phyloP scores from a whole-genome alignment of 2,888 invertebrate species.

The Leptopilina drosophilae region DNA sequence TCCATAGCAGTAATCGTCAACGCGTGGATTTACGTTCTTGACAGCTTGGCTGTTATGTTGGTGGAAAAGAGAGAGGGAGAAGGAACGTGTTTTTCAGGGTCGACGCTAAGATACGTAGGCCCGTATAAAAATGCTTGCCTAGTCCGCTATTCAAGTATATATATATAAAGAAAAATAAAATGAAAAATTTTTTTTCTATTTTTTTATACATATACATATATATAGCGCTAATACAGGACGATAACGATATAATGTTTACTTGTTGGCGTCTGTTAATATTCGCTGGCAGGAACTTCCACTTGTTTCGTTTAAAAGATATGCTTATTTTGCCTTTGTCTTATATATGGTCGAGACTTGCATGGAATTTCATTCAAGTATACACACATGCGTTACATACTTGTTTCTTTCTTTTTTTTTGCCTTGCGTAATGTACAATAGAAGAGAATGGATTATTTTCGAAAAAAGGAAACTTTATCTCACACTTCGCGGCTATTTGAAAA shows the following conservation, averaged over 20 bases:
- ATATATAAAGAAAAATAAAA: constrained; percentile 48
- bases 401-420: too few relatives aligned
- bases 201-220: constrained; percentile 10
- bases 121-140: constrained; percentile 59
- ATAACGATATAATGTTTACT: constrained; percentile 30
- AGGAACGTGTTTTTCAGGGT: constrained; percentile 63
- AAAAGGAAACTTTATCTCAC: too few relatives aligned
- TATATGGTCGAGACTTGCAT: not conserved
- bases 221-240: constrained; percentile 1
- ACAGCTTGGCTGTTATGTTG: constrained; percentile 55
- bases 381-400: too few relatives aligned
- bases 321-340: constrained; percentile 2
- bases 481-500: too few relatives aligned
- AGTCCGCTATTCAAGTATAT: constrained; percentile 47
- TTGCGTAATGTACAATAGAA: not conserved
- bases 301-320: constrained; percentile 12
- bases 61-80: constrained; percentile 56
- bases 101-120: constrained; percentile 57
- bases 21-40: constrained; percentile 64
- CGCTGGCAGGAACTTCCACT: constrained; percentile 23
- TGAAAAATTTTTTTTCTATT: not conserved
- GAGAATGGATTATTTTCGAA: too few relatives aligned
- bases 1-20: constrained; percentile 57
- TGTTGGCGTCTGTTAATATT: not conserved
- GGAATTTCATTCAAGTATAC: constrained; percentile 11